Evolutionary conservation across 30 jellyfish, hydroid and myxozoan species (phyloP).

Genomic region (Chironex yamaguchii): DNA sequence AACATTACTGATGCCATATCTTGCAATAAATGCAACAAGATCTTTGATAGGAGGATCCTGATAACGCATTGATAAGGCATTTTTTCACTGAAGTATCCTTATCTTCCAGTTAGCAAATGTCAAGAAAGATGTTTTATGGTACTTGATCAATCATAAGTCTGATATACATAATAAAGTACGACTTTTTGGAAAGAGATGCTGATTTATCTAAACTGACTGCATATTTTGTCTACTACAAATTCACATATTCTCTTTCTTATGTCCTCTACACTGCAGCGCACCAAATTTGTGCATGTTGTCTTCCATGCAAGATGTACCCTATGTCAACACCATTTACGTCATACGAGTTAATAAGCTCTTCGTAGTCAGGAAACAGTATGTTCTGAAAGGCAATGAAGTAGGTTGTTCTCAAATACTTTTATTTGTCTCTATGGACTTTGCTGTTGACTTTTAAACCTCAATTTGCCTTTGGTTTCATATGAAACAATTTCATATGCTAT

Average conservation of each 20-base stretch:
- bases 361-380: not conserved
- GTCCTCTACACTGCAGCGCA: not conserved
- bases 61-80: not conserved
- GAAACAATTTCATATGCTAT: not conserved
- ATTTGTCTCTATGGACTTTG: not conserved
- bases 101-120: conserved; percentile 3
- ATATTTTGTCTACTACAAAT: not conserved
- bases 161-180: conserved; percentile 21
- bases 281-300: not conserved
- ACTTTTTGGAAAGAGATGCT: conserved; percentile 26
- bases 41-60: conserved; percentile 13
- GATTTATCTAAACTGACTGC: conserved; percentile 26
- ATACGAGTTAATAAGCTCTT: not conserved
- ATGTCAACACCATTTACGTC: not conserved
- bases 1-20: conserved; percentile 39
- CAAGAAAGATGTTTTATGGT: conserved; percentile 28
- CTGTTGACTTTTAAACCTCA: not conserved
- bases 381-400: not conserved
- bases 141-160: not conserved
- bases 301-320: not conserved
- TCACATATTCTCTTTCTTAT: not conserved
- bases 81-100: conserved; percentile 6
- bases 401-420: not conserved
- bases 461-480: not conserved
- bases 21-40: conserved; percentile 42